phyloP scores from a whole-genome alignment of 2,797 vertebrate species.

The Manis javanica region DNA sequence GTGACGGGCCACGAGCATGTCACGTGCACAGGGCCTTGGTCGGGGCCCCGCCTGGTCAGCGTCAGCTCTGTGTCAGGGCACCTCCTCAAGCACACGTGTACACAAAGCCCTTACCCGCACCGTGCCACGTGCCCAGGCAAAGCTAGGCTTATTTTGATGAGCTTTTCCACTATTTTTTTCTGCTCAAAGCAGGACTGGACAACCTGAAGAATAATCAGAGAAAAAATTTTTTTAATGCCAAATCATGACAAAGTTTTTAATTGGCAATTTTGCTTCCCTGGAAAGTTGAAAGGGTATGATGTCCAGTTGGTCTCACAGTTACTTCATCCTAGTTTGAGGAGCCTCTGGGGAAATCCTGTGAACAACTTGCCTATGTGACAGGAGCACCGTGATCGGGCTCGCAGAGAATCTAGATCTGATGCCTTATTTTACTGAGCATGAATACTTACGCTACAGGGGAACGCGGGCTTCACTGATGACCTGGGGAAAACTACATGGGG shows the following conservation, averaged over 20 bases:
- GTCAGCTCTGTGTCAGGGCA: not conserved
- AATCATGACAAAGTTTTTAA: conserved; percentile 16
- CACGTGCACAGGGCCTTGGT: not conserved
- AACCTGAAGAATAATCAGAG: conserved; percentile 16
- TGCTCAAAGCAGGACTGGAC: not conserved
- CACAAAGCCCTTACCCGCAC: not conserved
- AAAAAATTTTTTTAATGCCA: conserved; percentile 6
- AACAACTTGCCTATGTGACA: not conserved
- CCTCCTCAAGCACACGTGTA: not conserved
- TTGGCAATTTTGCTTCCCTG: not conserved
- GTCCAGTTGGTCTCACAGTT: not conserved
- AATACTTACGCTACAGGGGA: not conserved
- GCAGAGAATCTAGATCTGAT: not conserved
- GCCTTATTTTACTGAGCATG: conserved; percentile 7
- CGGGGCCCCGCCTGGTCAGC: not conserved
- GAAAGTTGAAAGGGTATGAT: conserved; percentile 3
- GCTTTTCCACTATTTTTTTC: not conserved
- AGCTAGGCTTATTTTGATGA: conserved; percentile 1
- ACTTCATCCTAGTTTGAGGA: not conserved
- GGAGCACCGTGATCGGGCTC: not conserved
- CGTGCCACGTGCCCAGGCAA: not conserved
- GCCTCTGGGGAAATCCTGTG: not conserved
- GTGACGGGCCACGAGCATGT: not conserved
- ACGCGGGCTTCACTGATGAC: not conserved
- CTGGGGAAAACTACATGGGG: not conserved